phyloP scores from a whole-genome alignment of 2,797 vertebrate genomes.

The Artibeus lituratus region DNA sequence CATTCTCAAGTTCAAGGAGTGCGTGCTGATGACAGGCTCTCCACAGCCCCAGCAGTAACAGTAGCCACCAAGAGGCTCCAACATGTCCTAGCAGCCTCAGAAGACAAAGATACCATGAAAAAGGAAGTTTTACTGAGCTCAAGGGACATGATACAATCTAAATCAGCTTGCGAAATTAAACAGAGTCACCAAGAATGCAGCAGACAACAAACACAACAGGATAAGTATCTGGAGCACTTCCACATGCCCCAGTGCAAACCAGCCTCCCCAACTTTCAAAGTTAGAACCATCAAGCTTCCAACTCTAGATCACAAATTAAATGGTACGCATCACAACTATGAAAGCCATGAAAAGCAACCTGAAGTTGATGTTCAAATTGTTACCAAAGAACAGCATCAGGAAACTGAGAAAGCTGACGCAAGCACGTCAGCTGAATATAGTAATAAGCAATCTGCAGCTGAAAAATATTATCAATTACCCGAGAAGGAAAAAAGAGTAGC shows the following conservation, averaged over 20 bases:
- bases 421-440: conserved; percentile 57
- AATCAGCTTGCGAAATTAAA: conserved; percentile 70
- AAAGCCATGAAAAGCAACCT: conserved; percentile 80
- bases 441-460: conserved; percentile 64
- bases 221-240: conserved; percentile 57
- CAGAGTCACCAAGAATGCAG: conserved; percentile 71
- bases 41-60: not conserved
- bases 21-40: not conserved
- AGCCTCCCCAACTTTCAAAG: conserved; percentile 80
- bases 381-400: conserved; percentile 65
- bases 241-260: conserved; percentile 80
- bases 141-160: conserved; percentile 71
- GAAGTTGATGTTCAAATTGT: conserved; percentile 76
- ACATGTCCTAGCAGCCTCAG: conserved; percentile 75
- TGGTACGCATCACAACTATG: conserved; percentile 56
- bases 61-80: conserved; percentile 64
- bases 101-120: conserved; percentile 72
- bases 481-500: conserved; percentile 54
- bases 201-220: conserved; percentile 76
- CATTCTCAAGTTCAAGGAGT: not conserved
- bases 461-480: conserved; percentile 32
- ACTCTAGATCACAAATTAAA: conserved; percentile 47
- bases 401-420: conserved; percentile 69
- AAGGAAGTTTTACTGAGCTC: conserved; percentile 62
- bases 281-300: conserved; percentile 78